Percentiles rank a stretch among this genome's conserved stretches.
Evolutionary conservation across 1,140 invertebrate genomes (phyloP).

Genomic region (Polypedilum pembai): DNA sequence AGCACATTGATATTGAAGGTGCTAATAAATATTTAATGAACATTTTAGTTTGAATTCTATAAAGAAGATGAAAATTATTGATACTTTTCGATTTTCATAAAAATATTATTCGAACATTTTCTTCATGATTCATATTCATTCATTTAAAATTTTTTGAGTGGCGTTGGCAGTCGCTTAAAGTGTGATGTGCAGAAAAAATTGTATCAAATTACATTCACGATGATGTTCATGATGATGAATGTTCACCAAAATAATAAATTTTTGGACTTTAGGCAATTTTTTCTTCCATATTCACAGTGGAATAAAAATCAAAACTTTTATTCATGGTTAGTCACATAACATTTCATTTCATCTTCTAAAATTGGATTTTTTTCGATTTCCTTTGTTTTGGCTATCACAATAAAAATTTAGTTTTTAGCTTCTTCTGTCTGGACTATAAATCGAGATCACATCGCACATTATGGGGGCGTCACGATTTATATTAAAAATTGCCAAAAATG

Average conservation of each 20-base stretch:
- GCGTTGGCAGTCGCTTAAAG: too few species aligned
- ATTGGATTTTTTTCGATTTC: not conserved
- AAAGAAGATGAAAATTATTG: too few species aligned
- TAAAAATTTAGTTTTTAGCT: too few species aligned
- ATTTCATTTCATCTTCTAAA: conserved; percentile 8
- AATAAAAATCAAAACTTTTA: not conserved
- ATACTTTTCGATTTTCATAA: too few species aligned
- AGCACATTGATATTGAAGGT: not conserved
- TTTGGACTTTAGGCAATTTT: not conserved
- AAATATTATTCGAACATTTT: too few species aligned
- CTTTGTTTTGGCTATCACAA: not conserved
- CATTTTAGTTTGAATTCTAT: too few species aligned
- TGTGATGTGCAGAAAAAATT: not conserved
- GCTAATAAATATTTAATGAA: too few species aligned
- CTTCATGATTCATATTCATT: too few species aligned
- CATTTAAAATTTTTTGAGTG: too few species aligned
- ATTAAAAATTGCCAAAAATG: not conserved
- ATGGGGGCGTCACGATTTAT: not conserved
- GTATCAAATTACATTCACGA: not conserved
- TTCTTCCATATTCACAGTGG: not conserved
- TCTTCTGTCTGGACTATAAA: too few species aligned
- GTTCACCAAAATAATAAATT: not conserved
- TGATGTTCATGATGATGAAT: not conserved
- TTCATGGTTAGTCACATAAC: not conserved
- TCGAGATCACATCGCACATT: not conserved